Percentiles rank a stretch among this genome's conserved stretches.
These are phyloP conservation scores for Apodemia mormo DNA, from an alignment of 2,888 invertebrate genomes.

Conservation along the genomic window DNA sequence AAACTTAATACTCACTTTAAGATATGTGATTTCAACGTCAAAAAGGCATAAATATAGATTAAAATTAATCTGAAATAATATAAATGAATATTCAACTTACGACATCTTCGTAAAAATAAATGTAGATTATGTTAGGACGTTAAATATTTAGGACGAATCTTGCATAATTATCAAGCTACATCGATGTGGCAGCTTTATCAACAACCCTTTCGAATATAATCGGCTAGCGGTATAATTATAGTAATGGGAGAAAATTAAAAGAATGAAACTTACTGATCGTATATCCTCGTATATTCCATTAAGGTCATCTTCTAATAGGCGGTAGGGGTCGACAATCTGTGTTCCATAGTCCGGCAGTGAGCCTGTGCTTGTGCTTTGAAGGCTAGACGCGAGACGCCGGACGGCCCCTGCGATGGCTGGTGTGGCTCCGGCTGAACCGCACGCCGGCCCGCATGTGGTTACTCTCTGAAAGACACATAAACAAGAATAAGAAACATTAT, in stretches of 20 bases:
- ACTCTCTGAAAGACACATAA: conserved; percentile 57
- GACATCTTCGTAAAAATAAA: too few species aligned
- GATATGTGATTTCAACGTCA: too few species aligned
- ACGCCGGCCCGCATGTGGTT: conserved; percentile 68
- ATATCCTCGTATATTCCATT: conserved; percentile 93
- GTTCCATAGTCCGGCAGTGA: conserved; percentile 87
- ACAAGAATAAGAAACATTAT: too few species aligned
- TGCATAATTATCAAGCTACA: too few species aligned
- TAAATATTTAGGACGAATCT: too few species aligned
- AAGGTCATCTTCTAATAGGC: conserved; percentile 92
- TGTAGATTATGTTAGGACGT: too few species aligned
- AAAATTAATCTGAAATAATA: too few species aligned
- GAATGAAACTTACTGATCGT: conserved; percentile 84
- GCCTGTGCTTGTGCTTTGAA: conserved; percentile 91
- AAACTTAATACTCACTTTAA: too few species aligned
- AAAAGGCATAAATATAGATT: too few species aligned
- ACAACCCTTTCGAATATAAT: too few species aligned
- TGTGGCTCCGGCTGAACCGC: conserved; percentile 56
- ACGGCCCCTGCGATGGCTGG: conserved; percentile 56
- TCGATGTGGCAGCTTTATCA: too few species aligned
- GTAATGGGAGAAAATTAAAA: background rate
- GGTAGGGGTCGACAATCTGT: conserved; percentile 91
- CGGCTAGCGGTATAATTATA: background rate
- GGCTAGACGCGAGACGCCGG: conserved; percentile 83
- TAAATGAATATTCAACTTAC: too few species aligned